Percentiles rank a stretch among this genome's conserved stretches.
Conservation (phyloP, 2,797 vertebrate genomes). For the Gobionotothen gibberifrons region DNA sequence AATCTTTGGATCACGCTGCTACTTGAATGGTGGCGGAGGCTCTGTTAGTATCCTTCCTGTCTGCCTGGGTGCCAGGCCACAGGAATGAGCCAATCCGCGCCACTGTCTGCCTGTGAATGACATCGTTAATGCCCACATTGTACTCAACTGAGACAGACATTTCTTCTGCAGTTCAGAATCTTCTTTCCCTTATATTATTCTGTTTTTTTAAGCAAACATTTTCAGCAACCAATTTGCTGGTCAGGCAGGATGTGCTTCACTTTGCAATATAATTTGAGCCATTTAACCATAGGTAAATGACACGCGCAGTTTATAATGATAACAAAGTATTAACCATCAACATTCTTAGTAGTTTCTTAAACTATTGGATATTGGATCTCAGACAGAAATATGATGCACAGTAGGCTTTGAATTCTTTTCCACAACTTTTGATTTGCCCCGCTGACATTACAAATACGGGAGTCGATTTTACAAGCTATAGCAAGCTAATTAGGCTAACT, state of each 20-base stretch:
- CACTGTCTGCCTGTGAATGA: conserved; percentile 61
- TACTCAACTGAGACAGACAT: conserved; percentile 37
- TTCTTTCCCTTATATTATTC: neutral
- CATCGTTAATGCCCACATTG: conserved; percentile 54
- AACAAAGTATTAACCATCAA: neutral
- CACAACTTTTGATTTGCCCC: neutral
- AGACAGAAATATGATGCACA: neutral
- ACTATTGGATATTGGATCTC: neutral
- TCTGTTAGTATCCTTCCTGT: conserved; percentile 68
- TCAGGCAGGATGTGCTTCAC: too few species aligned
- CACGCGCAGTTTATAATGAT: neutral
- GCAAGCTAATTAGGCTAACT: neutral
- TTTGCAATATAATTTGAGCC: neutral
- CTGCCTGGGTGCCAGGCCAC: conserved; percentile 66
- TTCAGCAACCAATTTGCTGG: too few species aligned
- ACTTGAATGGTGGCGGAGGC: conserved; percentile 76
- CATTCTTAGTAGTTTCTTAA: neutral
- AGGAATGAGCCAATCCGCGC: conserved; percentile 67
- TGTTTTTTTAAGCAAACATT: neutral
- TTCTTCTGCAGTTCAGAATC: conserved; percentile 1
- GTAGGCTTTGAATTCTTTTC: neutral
- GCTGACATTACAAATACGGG: neutral
- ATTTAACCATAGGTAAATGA: too few species aligned
- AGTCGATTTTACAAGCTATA: neutral
- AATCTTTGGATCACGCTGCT: conserved; percentile 79